These are phyloP conservation scores for Drosophila diplacantha DNA, from an alignment of 2,888 invertebrate species.

Conservation along the genomic window DNA sequence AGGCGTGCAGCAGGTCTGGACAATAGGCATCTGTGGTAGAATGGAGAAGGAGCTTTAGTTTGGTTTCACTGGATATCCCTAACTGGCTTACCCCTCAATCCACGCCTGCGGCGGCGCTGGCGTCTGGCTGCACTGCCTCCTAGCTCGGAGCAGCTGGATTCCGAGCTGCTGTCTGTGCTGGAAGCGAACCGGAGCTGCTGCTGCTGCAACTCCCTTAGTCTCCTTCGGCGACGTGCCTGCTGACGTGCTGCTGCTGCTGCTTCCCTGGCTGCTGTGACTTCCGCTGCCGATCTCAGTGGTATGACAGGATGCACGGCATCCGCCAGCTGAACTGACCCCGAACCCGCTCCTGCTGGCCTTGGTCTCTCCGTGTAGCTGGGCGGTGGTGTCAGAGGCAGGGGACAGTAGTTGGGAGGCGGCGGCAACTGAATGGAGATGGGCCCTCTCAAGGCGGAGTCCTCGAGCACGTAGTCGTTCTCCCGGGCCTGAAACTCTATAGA, in stretches of 20 bases:
- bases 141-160: slow-evolving; percentile 45
- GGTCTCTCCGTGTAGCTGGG: slow-evolving; percentile 71
- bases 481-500: slow-evolving; percentile 51
- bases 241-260: slow-evolving; percentile 54
- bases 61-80: neutral
- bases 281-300: slow-evolving; percentile 13
- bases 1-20: slow-evolving; percentile 76
- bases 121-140: slow-evolving; percentile 35
- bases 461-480: slow-evolving; percentile 59
- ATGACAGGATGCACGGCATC: slow-evolving; percentile 31
- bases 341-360: slow-evolving; percentile 9
- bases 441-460: slow-evolving; percentile 26
- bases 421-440: slow-evolving; percentile 49
- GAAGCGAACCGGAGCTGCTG: slow-evolving; percentile 57
- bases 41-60: neutral
- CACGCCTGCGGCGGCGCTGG: slow-evolving; percentile 57
- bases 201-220: slow-evolving; percentile 57
- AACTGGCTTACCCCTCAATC: slow-evolving; percentile 57
- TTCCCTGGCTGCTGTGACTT: slow-evolving; percentile 20
- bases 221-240: slow-evolving; percentile 57
- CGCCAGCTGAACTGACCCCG: slow-evolving; percentile 22
- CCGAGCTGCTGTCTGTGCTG: slow-evolving; percentile 57
- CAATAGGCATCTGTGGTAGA: slow-evolving; percentile 74
- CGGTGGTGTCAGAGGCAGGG: slow-evolving; percentile 74
- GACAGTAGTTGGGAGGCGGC: slow-evolving; percentile 65